phyloP scores from a whole-genome alignment of 2,113 vertebrate species.

The human region DNA sequence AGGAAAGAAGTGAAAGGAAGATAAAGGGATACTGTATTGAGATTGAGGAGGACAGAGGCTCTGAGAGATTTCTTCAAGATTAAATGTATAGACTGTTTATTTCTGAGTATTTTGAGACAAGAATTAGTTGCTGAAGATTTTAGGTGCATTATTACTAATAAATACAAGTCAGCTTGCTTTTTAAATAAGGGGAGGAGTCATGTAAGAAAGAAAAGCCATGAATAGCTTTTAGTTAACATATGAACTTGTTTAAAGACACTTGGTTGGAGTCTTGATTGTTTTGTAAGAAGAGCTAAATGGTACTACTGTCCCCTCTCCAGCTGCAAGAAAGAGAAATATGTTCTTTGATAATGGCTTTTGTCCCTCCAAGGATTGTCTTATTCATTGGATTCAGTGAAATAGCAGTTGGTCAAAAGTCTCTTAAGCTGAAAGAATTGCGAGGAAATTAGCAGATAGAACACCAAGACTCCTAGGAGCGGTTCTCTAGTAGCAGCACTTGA shows the following conservation, averaged over 20 bases:
- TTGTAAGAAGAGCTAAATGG: not conserved
- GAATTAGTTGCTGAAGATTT: not conserved
- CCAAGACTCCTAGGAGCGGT: not conserved
- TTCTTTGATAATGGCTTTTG: not conserved
- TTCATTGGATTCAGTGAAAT: not conserved
- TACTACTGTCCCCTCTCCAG: not conserved
- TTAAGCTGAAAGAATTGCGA: not conserved
- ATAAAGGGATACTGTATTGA: not conserved
- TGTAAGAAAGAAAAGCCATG: not conserved
- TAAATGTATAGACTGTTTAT: not conserved
- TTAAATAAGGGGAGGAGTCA: not conserved
- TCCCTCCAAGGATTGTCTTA: not conserved
- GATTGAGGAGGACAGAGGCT: not conserved
- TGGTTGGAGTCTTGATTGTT: not conserved
- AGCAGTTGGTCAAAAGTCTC: not conserved
- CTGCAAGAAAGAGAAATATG: not conserved
- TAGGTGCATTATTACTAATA: not conserved
- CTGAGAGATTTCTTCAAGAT: not conserved
- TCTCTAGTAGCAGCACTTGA: not conserved
- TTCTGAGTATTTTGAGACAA: not conserved
- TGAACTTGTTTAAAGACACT: not conserved
- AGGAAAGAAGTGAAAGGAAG: not conserved
- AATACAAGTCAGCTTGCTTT: not conserved
- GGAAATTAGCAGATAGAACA: not conserved
- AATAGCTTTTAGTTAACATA: not conserved